Conservation (phyloP, 1,140 invertebrate genomes). For the Linepithema humile region DNA sequence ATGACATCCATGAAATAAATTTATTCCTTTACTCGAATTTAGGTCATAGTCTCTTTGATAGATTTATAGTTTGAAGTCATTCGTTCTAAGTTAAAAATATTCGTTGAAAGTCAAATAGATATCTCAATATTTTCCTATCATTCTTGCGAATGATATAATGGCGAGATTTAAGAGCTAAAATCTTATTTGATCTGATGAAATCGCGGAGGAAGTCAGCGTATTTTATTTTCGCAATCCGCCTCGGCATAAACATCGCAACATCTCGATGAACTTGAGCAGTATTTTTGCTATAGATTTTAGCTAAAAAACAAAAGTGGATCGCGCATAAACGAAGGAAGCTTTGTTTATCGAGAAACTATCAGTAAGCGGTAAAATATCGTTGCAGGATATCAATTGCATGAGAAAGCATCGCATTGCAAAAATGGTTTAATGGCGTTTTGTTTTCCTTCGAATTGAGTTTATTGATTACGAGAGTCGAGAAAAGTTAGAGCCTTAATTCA, state of each 20-base stretch:
- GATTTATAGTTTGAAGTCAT: background rate
- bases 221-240: constrained; percentile 7
- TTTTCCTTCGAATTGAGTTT: background rate
- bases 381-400: constrained; percentile 26
- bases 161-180: background rate
- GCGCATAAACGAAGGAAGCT: background rate
- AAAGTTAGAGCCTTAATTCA: background rate
- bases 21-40: background rate
- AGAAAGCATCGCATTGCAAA: constrained; percentile 19
- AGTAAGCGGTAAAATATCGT: background rate
- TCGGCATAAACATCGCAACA: constrained; percentile 3
- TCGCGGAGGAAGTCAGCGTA: background rate
- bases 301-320: constrained; percentile 20
- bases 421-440: constrained; percentile 2
- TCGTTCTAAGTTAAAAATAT: too few relatives aligned
- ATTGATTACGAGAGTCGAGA: background rate
- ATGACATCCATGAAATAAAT: too few relatives aligned
- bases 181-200: background rate
- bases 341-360: constrained; percentile 28
- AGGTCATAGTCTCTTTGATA: background rate
- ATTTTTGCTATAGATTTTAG: background rate
- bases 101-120: background rate
- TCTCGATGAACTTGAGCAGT: background rate
- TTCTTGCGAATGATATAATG: background rate
- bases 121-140: background rate